Evolutionary conservation across 1,140 invertebrate species (phyloP).

Genomic region (Drosophila subpulchrella): DNA sequence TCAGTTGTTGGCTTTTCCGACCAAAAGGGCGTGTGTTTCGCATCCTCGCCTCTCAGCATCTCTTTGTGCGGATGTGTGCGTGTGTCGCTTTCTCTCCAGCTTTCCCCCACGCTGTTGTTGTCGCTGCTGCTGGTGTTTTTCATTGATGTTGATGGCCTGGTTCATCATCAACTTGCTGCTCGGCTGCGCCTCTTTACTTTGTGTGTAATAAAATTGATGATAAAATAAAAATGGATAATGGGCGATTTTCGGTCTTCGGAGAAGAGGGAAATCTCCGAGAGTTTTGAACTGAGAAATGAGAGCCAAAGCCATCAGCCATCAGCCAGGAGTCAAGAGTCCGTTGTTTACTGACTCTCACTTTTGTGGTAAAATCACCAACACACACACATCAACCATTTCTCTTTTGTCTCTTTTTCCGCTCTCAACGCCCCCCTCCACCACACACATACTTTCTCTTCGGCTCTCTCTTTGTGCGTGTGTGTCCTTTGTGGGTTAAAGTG

Average conservation of each 20-base stretch:
- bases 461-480: slow-evolving; percentile 24
- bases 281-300: slow-evolving; percentile 13
- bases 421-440: neutral
- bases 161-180: slow-evolving; percentile 64
- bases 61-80: slow-evolving; percentile 13
- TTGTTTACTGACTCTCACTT: slow-evolving; percentile 54
- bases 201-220: slow-evolving; percentile 79
- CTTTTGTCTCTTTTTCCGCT: slow-evolving; percentile 39
- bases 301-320: neutral
- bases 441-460: slow-evolving; percentile 18
- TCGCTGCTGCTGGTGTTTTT: slow-evolving; percentile 39
- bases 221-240: slow-evolving; percentile 82
- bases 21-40: slow-evolving; percentile 78
- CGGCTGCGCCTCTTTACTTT: slow-evolving; percentile 73
- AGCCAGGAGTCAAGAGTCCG: slow-evolving; percentile 24
- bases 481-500: slow-evolving; percentile 9
- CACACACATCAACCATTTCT: slow-evolving; percentile 13
- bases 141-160: slow-evolving; percentile 56
- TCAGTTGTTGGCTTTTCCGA: slow-evolving; percentile 30
- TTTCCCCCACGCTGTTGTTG: slow-evolving; percentile 42
- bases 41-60: slow-evolving; percentile 14
- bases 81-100: slow-evolving; percentile 29
- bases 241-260: slow-evolving; percentile 66
- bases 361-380: slow-evolving; percentile 26
- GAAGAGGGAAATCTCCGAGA: slow-evolving; percentile 8